phyloP scores from a whole-genome alignment of 1,140 invertebrate genomes.

The Venturia canescens region DNA sequence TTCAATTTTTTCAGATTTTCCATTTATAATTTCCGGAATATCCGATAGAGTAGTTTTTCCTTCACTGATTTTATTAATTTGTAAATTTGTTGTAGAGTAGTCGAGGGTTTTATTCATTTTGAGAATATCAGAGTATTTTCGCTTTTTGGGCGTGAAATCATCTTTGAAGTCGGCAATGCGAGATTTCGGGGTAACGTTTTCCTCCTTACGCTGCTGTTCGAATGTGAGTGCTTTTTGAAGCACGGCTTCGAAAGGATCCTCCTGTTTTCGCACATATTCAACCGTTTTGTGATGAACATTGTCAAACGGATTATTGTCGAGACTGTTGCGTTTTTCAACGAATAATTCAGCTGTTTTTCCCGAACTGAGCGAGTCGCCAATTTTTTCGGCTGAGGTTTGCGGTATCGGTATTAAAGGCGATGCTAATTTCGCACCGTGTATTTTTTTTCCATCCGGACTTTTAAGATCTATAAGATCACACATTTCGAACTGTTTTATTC shows the following conservation, averaged over 20 bases:
- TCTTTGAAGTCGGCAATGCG: slow-evolving; percentile 48
- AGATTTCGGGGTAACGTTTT: not conserved
- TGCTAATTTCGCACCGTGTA: slow-evolving; percentile 50
- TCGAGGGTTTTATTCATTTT: slow-evolving; percentile 64
- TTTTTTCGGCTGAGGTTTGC: not conserved
- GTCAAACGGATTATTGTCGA: slow-evolving; percentile 71
- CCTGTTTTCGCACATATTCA: slow-evolving; percentile 64
- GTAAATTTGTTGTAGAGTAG: slow-evolving; percentile 46
- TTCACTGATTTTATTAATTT: not conserved
- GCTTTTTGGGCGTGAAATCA: slow-evolving; percentile 48
- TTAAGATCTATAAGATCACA: slow-evolving; percentile 68
- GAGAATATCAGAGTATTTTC: slow-evolving; percentile 49
- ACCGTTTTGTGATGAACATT: slow-evolving; percentile 60
- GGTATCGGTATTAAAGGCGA: slow-evolving; percentile 66
- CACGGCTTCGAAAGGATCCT: slow-evolving; percentile 69
- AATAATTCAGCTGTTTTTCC: slow-evolving; percentile 4
- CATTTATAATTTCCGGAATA: not conserved
- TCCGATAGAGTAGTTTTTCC: slow-evolving; percentile 16
- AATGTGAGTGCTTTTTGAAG: slow-evolving; percentile 59
- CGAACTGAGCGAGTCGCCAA: not conserved
- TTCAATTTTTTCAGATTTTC: slow-evolving; percentile 4
- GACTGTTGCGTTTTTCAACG: slow-evolving; percentile 54
- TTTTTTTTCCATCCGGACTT: slow-evolving; percentile 56
- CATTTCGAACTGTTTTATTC: slow-evolving; percentile 52
- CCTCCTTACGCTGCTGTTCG: slow-evolving; percentile 23